These are phyloP conservation scores for Lochmaea capreae DNA, from an alignment of 2,888 invertebrate genomes.

Conservation along the genomic window DNA sequence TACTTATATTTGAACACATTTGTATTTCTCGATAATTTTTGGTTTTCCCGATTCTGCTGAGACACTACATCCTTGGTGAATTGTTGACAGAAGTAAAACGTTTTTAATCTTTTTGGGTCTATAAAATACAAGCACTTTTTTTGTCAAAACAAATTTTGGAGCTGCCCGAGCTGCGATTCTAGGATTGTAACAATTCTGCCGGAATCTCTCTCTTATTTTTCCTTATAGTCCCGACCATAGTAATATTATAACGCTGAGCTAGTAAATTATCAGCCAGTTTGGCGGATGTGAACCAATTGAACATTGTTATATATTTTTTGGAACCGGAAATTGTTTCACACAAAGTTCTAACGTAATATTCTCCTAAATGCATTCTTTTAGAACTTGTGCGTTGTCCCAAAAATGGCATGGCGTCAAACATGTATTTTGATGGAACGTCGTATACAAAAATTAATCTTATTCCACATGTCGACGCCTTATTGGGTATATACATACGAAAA, in stretches of 20 bases:
- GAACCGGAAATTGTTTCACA: neutral
- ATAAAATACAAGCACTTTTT: conserved; percentile 7
- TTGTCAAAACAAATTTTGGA: conserved; percentile 47
- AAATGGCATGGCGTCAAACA: too few relatives aligned
- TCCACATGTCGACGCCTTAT: too few relatives aligned
- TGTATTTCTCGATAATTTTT: neutral
- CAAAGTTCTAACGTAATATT: conserved; percentile 5
- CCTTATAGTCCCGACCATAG: conserved; percentile 47
- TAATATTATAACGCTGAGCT: conserved; percentile 26
- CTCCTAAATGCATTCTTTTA: neutral
- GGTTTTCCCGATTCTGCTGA: too few relatives aligned
- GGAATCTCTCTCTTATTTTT: conserved; percentile 46
- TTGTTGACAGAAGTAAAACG: conserved; percentile 41
- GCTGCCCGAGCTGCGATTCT: conserved; percentile 1
- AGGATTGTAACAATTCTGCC: conserved; percentile 16
- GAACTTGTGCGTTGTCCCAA: conserved; percentile 1
- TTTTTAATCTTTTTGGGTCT: conserved; percentile 9
- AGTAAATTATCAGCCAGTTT: conserved; percentile 46
- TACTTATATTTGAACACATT: conserved; percentile 25
- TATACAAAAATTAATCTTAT: too few relatives aligned
- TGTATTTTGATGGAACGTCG: too few relatives aligned
- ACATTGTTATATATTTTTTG: conserved; percentile 19
- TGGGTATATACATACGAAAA: too few relatives aligned
- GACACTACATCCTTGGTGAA: too few relatives aligned
- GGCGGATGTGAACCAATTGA: conserved; percentile 51